Base-by-base conservation (phyloP, 2,797 vertebrate genomes). In the Poliocrania exsul region DNA sequence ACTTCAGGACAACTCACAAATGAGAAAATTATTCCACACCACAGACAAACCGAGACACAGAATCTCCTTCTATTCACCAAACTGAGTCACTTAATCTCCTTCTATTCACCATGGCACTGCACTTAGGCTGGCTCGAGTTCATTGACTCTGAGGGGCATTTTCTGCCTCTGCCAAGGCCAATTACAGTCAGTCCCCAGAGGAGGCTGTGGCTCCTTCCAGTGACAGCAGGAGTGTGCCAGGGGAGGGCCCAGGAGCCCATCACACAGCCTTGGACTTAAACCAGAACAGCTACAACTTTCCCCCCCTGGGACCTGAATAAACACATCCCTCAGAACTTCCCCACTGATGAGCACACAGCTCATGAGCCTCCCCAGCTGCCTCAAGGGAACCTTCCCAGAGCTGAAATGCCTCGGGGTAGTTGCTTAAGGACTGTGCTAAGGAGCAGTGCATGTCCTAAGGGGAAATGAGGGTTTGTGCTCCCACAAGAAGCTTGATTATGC, bases 221-320 rank as follows among this genome's bases (percentile, higher is more conserved):
- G 73, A 47, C 3, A 93, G 78, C 4, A 21, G 2, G 50, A 94
- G 73, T 3, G 1, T 56, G 90, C 29, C 4, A 6, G 74, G 88
- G 79, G 16, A 72, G 78, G 58, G 64, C 93, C 83, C 86, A 37
- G 54, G 86, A 82, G 60, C 58, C 74, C 89, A 94, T 92, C 92
- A 46, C 54, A 16, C 53, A 88, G 83, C 62, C 78, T 31, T 16
- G 3, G 44, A 44, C 49, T 96, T 92, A 62, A 88, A 90, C 67
- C 60, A 40, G 31, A 92, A 38, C 77, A 88, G 92, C 90, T 54
- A 72, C 6, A 73, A 40, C 70, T 75, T 16, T 17, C 12, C 42
- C 62, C 96, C 79, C 86, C 47, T 79, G 86, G 88, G 95, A 92
- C 31, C 77, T 58, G 79, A 92, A 94, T 86, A 96, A 84, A 6